Evolutionary conservation across 2,888 invertebrate species (phyloP), one percentile per base, ranked within the genome.

Genomic region (Drosophila mercatorum): DNA sequence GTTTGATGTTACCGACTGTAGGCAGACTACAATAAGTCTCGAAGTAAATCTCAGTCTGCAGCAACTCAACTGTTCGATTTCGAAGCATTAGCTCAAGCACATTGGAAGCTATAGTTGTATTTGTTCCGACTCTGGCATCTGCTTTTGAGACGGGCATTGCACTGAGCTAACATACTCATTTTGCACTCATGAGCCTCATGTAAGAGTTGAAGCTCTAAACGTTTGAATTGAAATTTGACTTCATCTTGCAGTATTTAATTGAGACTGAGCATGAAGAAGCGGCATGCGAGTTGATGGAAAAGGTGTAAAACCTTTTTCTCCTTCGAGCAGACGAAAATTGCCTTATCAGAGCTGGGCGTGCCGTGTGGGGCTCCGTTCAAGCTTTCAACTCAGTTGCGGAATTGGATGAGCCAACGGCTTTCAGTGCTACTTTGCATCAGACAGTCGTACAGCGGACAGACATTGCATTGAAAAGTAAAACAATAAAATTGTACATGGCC

Each of bases 401-500:
- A 26, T 36, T 67, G 49, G 26, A 17, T 61, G 36, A 36, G 36
- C 36, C 46, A 47, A 31, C 17, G 53, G 53, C 26, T 53, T 38
- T 31, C 31, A 22, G 26, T 3, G 43, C n/a, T 38, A n/a, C 38
- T 47, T 41, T 47, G 46, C 58, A 60, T 46, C 63, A 40, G 60
- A 28, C 60, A 56, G 68, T 72, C 82, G 72, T 67, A 49, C 49
- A 56, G 38, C 70, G 49, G 56, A 28, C 60, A 56, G 72, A 72
- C 84, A 72, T 67, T 72, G 77, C 89, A 84, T 86, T 86, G 81
- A 83, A 83, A 87, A 78, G 87, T 72, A 74, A 87, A 72, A 89
- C 89, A 88, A 84, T 84, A 88, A 84, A 84, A 83, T 44, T 87
- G 80, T 87, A 84, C 89, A 84, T 81, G 77, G 56, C 70, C 77